Evolutionary conservation across 2,888 invertebrate genomes (phyloP).

Genomic region (Vanessa cardui): DNA sequence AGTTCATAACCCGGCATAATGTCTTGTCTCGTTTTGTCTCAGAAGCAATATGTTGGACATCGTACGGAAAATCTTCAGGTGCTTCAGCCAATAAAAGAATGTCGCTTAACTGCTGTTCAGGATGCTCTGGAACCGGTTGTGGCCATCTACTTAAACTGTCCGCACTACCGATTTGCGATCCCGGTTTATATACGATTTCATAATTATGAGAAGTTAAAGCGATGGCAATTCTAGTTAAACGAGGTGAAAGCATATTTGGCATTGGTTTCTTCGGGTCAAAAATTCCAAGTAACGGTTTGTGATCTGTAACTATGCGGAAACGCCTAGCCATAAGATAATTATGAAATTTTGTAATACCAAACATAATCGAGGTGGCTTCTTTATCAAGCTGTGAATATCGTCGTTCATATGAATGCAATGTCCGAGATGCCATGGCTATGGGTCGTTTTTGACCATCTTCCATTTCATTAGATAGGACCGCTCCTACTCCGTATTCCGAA

Average conservation of each 20-base stretch:
- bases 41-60: background rate
- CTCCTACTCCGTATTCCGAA: conserved; percentile 40
- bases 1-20: conserved; percentile 18
- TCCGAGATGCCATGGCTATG: conserved; percentile 35
- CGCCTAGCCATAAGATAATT: conserved; percentile 35
- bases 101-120: conserved; percentile 28
- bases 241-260: conserved; percentile 36
- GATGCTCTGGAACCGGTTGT: conserved; percentile 19
- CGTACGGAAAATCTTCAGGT: conserved; percentile 25
- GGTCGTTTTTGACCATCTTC: conserved; percentile 34
- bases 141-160: conserved; percentile 1
- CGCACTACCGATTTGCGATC: conserved; percentile 33
- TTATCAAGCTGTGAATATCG: conserved; percentile 37
- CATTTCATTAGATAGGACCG: conserved; percentile 30
- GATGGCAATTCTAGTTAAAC: conserved; percentile 42
- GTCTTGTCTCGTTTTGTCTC: conserved; percentile 13
- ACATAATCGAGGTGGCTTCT: conserved; percentile 39
- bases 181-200: conserved; percentile 40
- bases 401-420: conserved; percentile 33
- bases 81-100: conserved; percentile 37
- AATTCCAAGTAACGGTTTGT: conserved; percentile 39
- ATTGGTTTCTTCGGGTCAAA: conserved; percentile 39
- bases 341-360: conserved; percentile 38
- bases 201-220: conserved; percentile 38
- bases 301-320: conserved; percentile 38